Evolutionary conservation across 1,140 invertebrate genomes (phyloP).

Genomic region (Eulimnadia texana): DNA sequence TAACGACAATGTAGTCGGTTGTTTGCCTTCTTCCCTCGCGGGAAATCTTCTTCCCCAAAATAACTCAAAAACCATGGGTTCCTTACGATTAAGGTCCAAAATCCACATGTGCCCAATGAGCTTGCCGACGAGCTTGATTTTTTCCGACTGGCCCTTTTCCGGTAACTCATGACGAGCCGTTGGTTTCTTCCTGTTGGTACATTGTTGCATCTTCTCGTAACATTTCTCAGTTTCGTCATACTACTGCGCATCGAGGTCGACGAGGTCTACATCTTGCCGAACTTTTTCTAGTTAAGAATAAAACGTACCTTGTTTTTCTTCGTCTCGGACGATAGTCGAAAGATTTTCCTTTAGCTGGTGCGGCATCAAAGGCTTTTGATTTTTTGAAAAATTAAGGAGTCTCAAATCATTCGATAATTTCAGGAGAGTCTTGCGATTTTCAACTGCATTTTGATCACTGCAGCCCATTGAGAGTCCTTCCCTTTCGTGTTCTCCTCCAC

Average conservation of each 20-base stretch:
- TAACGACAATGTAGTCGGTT: neutral
- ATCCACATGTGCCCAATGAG: neutral
- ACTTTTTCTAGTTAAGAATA: neutral
- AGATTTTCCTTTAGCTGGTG: neutral
- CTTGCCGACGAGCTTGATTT: neutral
- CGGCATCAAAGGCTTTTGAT: neutral
- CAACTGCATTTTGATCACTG: neutral
- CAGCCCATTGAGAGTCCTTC: neutral
- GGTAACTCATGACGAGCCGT: neutral
- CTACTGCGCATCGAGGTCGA: neutral
- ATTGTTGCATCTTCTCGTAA: neutral
- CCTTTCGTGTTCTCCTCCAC: neutral
- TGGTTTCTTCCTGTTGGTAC: neutral
- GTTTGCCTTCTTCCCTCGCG: too few relatives aligned
- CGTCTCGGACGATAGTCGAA: neutral
- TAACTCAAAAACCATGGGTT: neutral
- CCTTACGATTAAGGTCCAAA: neutral
- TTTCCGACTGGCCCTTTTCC: neutral
- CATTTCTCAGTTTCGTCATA: neutral
- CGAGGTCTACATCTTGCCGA: neutral
- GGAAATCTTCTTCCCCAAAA: neutral
- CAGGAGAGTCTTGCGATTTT: neutral
- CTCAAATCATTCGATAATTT: neutral
- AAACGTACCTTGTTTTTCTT: neutral
- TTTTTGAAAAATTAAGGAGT: neutral